Evolutionary conservation across 2,113 vertebrate genomes (phyloP).

Genomic region (Thamnaconus septentrionalis): DNA sequence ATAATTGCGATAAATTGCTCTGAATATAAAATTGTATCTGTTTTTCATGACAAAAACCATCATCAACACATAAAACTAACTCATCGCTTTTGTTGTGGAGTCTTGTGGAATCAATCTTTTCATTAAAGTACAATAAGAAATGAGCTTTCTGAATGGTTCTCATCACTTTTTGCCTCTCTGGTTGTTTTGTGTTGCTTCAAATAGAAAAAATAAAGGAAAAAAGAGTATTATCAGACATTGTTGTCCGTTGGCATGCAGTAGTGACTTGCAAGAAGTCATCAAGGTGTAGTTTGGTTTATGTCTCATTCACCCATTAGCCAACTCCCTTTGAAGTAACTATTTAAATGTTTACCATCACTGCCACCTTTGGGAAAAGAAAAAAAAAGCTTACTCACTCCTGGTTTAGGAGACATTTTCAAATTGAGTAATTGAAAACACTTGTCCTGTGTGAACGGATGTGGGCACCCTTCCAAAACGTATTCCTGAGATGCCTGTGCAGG

Average conservation of each 20-base stretch:
- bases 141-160: slow-evolving; percentile 34
- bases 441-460: slow-evolving; percentile 81
- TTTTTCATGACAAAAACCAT: slow-evolving; percentile 33
- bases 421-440: slow-evolving; percentile 80
- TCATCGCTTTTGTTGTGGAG: slow-evolving; percentile 26
- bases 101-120: slow-evolving; percentile 28
- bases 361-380: slow-evolving; percentile 25
- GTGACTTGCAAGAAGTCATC: slow-evolving; percentile 5
- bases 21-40: slow-evolving; percentile 15
- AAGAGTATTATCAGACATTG: slow-evolving; percentile 8
- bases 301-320: slow-evolving; percentile 16
- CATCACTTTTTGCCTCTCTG: slow-evolving; percentile 28
- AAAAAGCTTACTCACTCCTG: slow-evolving; percentile 48
- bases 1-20: slow-evolving; percentile 11
- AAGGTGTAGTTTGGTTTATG: slow-evolving; percentile 24
- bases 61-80: slow-evolving; percentile 24
- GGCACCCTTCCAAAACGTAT: slow-evolving; percentile 79
- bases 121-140: slow-evolving; percentile 34
- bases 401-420: slow-evolving; percentile 77
- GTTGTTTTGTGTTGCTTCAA: slow-evolving; percentile 22
- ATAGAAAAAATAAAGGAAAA: too few relatives aligned
- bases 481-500: slow-evolving; percentile 78
- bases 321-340: slow-evolving; percentile 35
- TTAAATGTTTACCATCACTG: slow-evolving; percentile 36
- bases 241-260: neutral